phyloP scores from a whole-genome alignment of 35 echinoderm and acorn worm genomes.

The Lytechinus pictus region DNA sequence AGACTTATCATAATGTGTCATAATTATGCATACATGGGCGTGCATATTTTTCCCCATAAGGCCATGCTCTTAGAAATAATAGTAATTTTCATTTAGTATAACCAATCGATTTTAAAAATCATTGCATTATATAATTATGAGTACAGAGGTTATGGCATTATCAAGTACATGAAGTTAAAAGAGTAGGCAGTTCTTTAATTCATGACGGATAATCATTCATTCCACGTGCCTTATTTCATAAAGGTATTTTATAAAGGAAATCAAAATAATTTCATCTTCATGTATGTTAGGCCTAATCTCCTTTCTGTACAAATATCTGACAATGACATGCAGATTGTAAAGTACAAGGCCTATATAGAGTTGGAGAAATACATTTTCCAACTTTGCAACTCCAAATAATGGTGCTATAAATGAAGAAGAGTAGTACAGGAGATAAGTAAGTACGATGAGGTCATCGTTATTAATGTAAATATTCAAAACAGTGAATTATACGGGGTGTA shows the following conservation, averaged over 20 bases:
- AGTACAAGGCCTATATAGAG: neutral
- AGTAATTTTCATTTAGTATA: too few species aligned
- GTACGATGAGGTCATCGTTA: neutral
- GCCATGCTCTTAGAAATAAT: too few species aligned
- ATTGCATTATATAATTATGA: too few species aligned
- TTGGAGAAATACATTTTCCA: neutral
- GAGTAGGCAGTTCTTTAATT: neutral
- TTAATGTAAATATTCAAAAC: conserved; percentile 16
- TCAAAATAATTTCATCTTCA: neutral
- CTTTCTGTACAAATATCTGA: neutral
- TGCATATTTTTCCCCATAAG: too few species aligned
- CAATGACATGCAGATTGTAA: neutral
- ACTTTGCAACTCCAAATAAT: neutral
- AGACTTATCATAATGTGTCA: too few species aligned
- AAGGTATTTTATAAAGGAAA: neutral
- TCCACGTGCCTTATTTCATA: neutral
- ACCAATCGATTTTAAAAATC: too few species aligned
- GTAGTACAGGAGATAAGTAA: neutral
- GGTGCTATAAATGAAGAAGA: neutral
- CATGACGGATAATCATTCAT: neutral
- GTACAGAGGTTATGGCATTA: too few species aligned
- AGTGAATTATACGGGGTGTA: conserved; percentile 39
- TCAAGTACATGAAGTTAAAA: too few species aligned
- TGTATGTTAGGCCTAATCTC: too few species aligned
- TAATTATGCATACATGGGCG: too few species aligned